phyloP scores from a whole-genome alignment of 2,888 invertebrate genomes.

The Sarcophaga caerulescens region DNA sequence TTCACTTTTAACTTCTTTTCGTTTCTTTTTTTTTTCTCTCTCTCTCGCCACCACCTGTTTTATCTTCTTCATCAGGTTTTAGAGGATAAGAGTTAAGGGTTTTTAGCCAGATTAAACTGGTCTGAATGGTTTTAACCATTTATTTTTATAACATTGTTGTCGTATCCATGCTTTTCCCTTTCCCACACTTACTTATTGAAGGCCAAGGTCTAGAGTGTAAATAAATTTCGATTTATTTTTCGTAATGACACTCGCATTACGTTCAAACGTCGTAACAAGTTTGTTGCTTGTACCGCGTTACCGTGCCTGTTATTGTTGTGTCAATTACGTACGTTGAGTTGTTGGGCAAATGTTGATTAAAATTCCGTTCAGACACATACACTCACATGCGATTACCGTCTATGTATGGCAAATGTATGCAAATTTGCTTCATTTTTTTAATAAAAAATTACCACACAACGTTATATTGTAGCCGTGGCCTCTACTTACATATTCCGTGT shows the following conservation, averaged over 20 bases:
- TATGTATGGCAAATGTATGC: slow-evolving; percentile 43
- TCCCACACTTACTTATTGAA: slow-evolving; percentile 17
- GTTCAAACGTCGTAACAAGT: neutral
- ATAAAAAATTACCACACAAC: neutral
- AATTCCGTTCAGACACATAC: slow-evolving; percentile 18
- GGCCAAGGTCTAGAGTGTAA: slow-evolving; percentile 45
- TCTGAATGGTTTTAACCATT: slow-evolving; percentile 38
- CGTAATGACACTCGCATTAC: slow-evolving; percentile 21
- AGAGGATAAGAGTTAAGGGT: slow-evolving; percentile 5
- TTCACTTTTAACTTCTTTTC: slow-evolving; percentile 25
- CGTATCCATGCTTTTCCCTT: neutral
- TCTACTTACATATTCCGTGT: neutral
- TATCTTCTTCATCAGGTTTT: slow-evolving; percentile 9
- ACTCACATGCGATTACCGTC: slow-evolving; percentile 24
- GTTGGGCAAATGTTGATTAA: slow-evolving; percentile 44
- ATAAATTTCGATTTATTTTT: slow-evolving; percentile 50
- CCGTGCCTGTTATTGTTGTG: neutral
- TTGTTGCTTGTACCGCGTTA: slow-evolving; percentile 9
- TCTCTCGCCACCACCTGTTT: slow-evolving; percentile 1
- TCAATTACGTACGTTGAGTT: neutral
- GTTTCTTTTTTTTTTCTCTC: neutral
- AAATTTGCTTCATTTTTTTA: slow-evolving; percentile 13
- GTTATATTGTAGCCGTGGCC: neutral
- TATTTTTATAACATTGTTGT: slow-evolving; percentile 50
- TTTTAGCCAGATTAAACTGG: slow-evolving; percentile 23